Evolutionary conservation across 2,113 vertebrate species (phyloP), one percentile per base, ranked within the genome.

Genomic region (Odocoileus hemionus): DNA sequence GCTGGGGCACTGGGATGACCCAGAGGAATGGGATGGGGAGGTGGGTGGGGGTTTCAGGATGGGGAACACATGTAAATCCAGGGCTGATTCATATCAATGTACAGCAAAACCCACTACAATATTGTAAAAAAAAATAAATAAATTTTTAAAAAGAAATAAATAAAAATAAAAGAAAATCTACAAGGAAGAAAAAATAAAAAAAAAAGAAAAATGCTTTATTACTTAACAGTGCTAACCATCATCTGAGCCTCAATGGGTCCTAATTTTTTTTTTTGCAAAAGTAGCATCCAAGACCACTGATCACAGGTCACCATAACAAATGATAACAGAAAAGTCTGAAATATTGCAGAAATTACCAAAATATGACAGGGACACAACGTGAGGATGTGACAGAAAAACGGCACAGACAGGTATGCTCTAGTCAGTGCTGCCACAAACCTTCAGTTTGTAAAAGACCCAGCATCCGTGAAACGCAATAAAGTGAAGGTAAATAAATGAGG

Each of bases 381-480:
- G 3, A 83, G 33, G 52, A 25, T 25, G 2, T 26, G 33, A 47
- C 47, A 7, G 50, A 36, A 54, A 54, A 36, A 36, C 1, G 4
- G 80, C 50, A 83, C 12, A 1, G 4, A 36, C 7, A 26, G 21
- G 13, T 7, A 23, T 26, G n/a, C 23, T 83, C 12, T 14, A 26
- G 15, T n/a, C 52, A 36, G 52, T 1, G 2, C n/a, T 39, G 52
- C n/a, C 52, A 55, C 13, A 83, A 25, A 83, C 33, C 33, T 83
- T 83, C 33, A 36, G 36, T 83, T 36, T 36, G 12, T 54, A 54
- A 15, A 36, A 54, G 19, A 5, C 21, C 19, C 80, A 83, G 21
- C 16, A 36, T 55, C n/a, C 1, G 1, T 5, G 13, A 55, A 55
- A n/a, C 0, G 1, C 52, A 55, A 9, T 55, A 9, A 5, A 83